These are phyloP conservation scores for Gonocerus acuteangulatus DNA, from an alignment of 2,888 invertebrate species.

Conservation along the genomic window DNA sequence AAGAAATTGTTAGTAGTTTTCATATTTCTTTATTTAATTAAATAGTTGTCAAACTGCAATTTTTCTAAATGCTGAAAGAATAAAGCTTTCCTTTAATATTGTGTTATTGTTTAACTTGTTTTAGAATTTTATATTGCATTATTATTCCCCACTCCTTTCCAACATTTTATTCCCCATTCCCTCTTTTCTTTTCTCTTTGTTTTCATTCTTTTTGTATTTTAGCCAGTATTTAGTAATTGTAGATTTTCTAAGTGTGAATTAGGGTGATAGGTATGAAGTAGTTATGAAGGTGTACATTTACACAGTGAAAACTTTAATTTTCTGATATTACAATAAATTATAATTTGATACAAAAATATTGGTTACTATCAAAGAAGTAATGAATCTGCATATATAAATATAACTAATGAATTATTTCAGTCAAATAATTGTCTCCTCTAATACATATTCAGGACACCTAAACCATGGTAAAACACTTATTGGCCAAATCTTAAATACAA, in stretches of 20 bases:
- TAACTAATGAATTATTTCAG: background rate
- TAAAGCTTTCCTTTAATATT: background rate
- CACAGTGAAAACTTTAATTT: background rate
- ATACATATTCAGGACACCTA: background rate
- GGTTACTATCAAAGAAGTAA: background rate
- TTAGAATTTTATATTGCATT: no score
- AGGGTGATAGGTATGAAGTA: no score
- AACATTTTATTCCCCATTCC: no score
- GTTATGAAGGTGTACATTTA: background rate
- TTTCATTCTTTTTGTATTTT: no score
- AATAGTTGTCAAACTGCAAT: background rate
- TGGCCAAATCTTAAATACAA: background rate
- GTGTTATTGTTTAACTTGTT: no score
- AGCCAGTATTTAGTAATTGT: no score
- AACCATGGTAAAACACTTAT: background rate
- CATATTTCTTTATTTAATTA: slow-evolving; percentile 3
- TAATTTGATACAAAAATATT: slow-evolving; percentile 1
- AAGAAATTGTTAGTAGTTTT: background rate
- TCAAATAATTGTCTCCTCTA: slow-evolving; percentile 1
- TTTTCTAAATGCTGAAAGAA: background rate
- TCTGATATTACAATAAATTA: background rate
- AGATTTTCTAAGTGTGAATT: no score
- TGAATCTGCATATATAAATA: background rate
- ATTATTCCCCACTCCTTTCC: no score
- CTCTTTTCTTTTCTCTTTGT: no score